Percentiles rank a stretch among this genome's conserved stretches.
phyloP scores from a whole-genome alignment of 2,888 invertebrate genomes.

The Heteromurus nitidus region DNA sequence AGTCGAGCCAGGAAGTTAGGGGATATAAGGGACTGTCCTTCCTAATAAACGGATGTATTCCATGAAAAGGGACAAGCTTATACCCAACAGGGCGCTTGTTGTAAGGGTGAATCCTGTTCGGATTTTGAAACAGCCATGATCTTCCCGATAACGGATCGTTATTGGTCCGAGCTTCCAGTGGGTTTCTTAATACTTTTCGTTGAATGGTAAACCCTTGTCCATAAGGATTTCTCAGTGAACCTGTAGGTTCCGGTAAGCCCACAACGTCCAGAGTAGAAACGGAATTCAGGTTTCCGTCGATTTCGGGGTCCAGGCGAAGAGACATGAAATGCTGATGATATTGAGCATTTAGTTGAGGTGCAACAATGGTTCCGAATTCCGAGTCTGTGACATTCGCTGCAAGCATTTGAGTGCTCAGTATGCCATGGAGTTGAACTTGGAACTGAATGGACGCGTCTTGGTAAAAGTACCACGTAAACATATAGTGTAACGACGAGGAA shows the following conservation, averaged over 20 bases:
- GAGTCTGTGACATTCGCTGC: constrained; percentile 4
- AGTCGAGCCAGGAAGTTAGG: constrained; percentile 46
- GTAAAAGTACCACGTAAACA: constrained; percentile 62
- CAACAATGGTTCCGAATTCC: constrained; percentile 45
- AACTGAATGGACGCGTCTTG: constrained; percentile 61
- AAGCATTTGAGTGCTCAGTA: constrained; percentile 48
- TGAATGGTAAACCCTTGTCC: constrained; percentile 43
- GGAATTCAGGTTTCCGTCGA: constrained; percentile 62
- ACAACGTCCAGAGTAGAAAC: constrained; percentile 53
- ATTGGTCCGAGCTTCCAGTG: constrained; percentile 32
- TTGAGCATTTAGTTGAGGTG: constrained; percentile 62
- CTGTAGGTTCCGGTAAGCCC: neutral
- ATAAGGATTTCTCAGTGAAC: constrained; percentile 20
- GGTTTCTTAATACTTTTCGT: constrained; percentile 19
- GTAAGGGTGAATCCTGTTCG: constrained; percentile 21
- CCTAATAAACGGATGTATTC: constrained; percentile 27
- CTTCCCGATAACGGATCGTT: constrained; percentile 38
- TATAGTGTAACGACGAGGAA: too few relatives aligned
- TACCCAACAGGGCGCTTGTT: constrained; percentile 57
- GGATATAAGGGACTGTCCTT: constrained; percentile 49
- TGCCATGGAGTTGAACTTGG: constrained; percentile 48
- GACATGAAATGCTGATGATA: constrained; percentile 72
- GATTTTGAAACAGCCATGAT: constrained; percentile 54
- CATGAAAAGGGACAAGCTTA: constrained; percentile 52
- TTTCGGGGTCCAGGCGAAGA: constrained; percentile 66